Conservation (phyloP, 2,888 invertebrate species). For the Sphecodes monilicornis region DNA sequence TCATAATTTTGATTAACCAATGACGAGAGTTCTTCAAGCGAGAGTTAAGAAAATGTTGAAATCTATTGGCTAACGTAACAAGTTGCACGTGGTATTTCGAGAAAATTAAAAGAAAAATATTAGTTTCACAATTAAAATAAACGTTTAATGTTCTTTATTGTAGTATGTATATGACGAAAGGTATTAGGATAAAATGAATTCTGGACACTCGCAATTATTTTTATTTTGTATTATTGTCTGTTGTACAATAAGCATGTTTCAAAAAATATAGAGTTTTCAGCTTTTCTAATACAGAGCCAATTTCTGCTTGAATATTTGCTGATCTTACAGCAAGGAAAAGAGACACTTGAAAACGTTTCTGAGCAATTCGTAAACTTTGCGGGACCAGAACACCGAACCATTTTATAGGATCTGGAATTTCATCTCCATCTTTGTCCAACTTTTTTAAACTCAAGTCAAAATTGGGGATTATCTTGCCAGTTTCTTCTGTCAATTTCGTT, state of each 20-base stretch:
- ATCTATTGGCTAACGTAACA: background rate
- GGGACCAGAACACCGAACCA: slow-evolving; percentile 96
- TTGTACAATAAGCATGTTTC: slow-evolving; percentile 62
- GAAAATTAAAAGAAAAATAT: background rate
- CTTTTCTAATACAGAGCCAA: slow-evolving; percentile 83
- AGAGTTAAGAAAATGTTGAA: background rate
- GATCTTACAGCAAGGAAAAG: slow-evolving; percentile 89
- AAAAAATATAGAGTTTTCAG: slow-evolving; percentile 74
- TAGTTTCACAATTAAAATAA: background rate
- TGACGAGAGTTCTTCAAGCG: background rate
- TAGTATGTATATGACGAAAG: background rate
- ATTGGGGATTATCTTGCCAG: slow-evolving; percentile 79
- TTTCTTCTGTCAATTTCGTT: slow-evolving; percentile 70
- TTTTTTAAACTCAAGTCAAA: slow-evolving; percentile 79
- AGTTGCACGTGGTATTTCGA: background rate
- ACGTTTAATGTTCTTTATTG: background rate
- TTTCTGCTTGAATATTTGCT: slow-evolving; percentile 89
- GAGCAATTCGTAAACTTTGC: slow-evolving; percentile 90
- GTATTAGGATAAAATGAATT: background rate
- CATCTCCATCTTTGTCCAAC: slow-evolving; percentile 73
- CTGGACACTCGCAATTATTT: slow-evolving; percentile 4
- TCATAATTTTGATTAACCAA: background rate
- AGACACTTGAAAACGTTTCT: slow-evolving; percentile 90
- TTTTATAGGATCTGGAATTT: slow-evolving; percentile 87
- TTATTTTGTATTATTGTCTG: slow-evolving; percentile 26